A percentile compares a stretch with the other conserved stretches of the same genome.
These are phyloP conservation scores for Cynopterus brachyotis DNA, from an alignment of 2,113 vertebrate genomes.

Conservation along the genomic window DNA sequence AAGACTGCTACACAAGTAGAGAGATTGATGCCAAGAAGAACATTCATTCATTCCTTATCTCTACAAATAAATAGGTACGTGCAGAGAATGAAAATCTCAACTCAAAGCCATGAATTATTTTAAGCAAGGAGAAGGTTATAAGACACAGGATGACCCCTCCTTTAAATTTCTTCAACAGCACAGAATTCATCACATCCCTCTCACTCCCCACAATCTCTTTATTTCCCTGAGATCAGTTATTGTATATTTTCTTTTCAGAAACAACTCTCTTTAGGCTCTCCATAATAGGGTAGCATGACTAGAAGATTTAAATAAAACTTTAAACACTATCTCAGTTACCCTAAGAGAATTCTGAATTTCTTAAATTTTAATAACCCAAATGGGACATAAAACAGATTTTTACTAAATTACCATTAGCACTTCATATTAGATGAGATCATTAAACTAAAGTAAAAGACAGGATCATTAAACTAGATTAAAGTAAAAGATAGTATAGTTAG, in stretches of 20 bases:
- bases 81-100: background rate
- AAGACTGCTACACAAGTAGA: background rate
- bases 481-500: background rate
- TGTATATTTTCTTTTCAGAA: background rate
- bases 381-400: background rate
- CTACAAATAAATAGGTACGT: background rate
- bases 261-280: background rate
- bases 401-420: background rate
- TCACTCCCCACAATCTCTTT: background rate
- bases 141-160: background rate
- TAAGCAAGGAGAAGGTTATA: background rate
- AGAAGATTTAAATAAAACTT: background rate
- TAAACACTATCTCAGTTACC: background rate
- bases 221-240: conserved; percentile 36
- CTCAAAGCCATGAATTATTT: background rate
- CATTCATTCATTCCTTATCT: background rate
- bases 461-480: background rate
- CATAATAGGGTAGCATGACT: background rate
- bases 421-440: too few relatives aligned
- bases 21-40: background rate
- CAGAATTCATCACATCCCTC: background rate
- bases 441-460: background rate
- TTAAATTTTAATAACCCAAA: background rate
- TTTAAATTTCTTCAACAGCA: background rate
- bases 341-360: background rate